phyloP scores from a whole-genome alignment of 2,113 vertebrate genomes.

The Perccottus glenii region DNA sequence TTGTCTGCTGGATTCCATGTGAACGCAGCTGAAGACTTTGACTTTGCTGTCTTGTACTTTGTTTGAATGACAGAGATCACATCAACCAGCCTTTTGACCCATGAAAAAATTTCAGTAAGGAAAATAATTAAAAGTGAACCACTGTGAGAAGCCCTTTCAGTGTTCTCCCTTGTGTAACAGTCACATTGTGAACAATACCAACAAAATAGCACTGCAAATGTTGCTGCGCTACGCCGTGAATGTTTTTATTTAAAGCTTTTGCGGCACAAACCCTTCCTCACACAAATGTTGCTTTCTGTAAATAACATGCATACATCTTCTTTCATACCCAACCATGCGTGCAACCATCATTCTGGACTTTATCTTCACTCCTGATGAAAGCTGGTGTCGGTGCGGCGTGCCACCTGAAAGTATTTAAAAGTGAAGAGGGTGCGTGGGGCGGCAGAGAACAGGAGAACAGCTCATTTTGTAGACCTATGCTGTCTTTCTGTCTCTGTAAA shows the following conservation, averaged over 20 bases:
- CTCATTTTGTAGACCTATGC: conserved; percentile 27
- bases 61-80: conserved; percentile 23
- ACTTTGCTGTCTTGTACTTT: not conserved
- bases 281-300: not conserved
- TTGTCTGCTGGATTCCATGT: not conserved
- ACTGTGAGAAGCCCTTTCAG: conserved; percentile 54
- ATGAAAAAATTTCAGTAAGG: conserved; percentile 22
- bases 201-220: not conserved
- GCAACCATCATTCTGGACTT: conserved; percentile 17
- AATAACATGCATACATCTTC: not conserved
- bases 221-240: not conserved
- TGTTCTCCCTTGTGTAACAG: conserved; percentile 43
- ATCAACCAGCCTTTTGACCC: conserved; percentile 9
- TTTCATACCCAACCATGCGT: conserved; percentile 35
- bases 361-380: conserved; percentile 35
- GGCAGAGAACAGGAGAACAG: conserved; percentile 15
- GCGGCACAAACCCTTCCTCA: not conserved
- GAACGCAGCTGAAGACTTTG: not conserved
- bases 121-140: not conserved
- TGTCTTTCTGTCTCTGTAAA: conserved; percentile 35
- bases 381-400: conserved; percentile 14
- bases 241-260: not conserved
- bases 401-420: conserved; percentile 31
- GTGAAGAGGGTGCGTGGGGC: conserved; percentile 16
- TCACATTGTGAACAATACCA: conserved; percentile 29